Evolutionary conservation across 2,113 vertebrate species (phyloP).

Genomic region (Psammodynastes pulverulentus): DNA sequence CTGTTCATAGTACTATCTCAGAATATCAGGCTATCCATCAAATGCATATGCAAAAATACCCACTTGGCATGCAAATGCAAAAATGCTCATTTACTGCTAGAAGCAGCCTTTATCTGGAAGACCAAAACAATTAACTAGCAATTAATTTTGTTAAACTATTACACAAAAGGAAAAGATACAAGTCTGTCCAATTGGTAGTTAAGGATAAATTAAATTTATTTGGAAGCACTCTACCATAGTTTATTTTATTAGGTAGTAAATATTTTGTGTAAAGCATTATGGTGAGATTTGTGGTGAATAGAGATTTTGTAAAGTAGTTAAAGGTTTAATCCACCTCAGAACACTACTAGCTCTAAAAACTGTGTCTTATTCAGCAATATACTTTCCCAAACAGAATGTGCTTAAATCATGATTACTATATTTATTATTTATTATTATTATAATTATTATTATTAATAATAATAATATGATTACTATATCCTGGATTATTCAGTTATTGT

Average conservation of each 20-base stretch:
- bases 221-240: not conserved
- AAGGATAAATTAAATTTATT: not conserved
- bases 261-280: not conserved
- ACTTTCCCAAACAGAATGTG: constrained; percentile 38
- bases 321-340: constrained; percentile 4
- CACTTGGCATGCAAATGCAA: not conserved
- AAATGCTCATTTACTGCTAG: not conserved
- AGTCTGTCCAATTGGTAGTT: not conserved
- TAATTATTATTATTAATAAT: no score
- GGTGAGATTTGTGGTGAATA: not conserved
- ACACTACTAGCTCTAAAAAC: constrained; percentile 10
- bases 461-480: constrained; percentile 39
- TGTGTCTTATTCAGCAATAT: constrained; percentile 30
- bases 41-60: not conserved
- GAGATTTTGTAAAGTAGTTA: not conserved
- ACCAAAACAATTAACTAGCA: not conserved
- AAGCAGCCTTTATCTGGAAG: not conserved
- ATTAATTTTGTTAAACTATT: not conserved
- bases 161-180: not conserved
- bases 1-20: not conserved
- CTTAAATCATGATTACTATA: constrained; percentile 40
- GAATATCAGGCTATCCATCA: not conserved
- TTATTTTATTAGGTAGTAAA: not conserved
- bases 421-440: no score
- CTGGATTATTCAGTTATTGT: constrained; percentile 40